Percentiles rank a stretch among this genome's conserved stretches.
Evolutionary conservation across 2,797 vertebrate species (phyloP).

Genomic region (Sebastes iracundus): DNA sequence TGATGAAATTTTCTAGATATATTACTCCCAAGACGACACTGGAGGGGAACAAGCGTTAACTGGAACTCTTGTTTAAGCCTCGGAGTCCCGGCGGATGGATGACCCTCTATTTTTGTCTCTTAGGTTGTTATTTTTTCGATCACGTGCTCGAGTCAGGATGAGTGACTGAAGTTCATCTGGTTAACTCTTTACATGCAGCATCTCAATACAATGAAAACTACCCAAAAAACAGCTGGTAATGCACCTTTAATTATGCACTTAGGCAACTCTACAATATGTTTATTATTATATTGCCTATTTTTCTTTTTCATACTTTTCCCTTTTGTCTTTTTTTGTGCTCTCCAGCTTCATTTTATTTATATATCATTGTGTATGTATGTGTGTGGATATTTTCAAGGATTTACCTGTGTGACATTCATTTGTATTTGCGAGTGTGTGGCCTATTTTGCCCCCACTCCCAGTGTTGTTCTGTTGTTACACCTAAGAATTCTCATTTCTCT

Average conservation of each 20-base stretch:
- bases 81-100: not conserved
- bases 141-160: not conserved
- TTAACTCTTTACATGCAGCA: not conserved
- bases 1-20: slow-evolving; percentile 3
- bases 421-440: slow-evolving; percentile 15
- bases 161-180: slow-evolving; percentile 12
- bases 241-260: not conserved
- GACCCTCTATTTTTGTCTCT: slow-evolving; percentile 9
- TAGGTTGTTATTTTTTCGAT: slow-evolving; percentile 31
- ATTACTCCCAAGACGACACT: slow-evolving; percentile 4
- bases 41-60: slow-evolving; percentile 11
- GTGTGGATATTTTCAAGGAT: not conserved
- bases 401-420: slow-evolving; percentile 13
- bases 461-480: slow-evolving; percentile 39
- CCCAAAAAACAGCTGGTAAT: not conserved
- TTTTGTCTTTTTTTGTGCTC: not conserved
- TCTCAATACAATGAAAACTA: not conserved
- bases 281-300: not conserved
- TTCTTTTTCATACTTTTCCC: not conserved
- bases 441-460: not conserved
- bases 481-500: slow-evolving; percentile 44
- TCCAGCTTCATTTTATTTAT: not conserved
- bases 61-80: slow-evolving; percentile 12
- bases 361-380: not conserved
- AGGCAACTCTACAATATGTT: not conserved